These are phyloP conservation scores for Nothocercus nigrocapillus DNA, from an alignment of 2,113 vertebrate genomes.

Conservation along the genomic window DNA sequence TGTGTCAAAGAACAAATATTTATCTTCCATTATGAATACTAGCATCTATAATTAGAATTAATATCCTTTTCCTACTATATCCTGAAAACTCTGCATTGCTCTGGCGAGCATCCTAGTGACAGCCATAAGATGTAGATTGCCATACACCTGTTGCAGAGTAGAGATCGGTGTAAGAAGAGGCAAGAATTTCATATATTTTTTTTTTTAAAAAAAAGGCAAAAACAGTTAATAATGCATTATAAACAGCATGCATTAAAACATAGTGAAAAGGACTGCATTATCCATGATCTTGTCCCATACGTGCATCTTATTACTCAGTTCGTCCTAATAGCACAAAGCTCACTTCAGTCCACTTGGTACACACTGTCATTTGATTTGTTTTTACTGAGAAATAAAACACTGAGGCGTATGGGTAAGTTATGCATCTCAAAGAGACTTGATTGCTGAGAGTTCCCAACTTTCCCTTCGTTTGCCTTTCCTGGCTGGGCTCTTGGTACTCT, in stretches of 20 bases:
- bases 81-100: not conserved
- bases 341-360: not conserved
- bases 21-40: not conserved
- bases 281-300: not conserved
- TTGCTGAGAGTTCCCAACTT: not conserved
- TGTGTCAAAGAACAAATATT: not conserved
- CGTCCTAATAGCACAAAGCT: not conserved
- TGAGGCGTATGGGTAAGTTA: not conserved
- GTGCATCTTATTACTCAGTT: not conserved
- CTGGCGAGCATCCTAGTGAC: not conserved
- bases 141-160: not conserved
- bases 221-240: not conserved
- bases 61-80: not conserved
- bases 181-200: not conserved
- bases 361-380: not conserved
- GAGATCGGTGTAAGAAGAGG: not conserved
- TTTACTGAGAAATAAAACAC: not conserved
- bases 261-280: not conserved
- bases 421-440: not conserved
- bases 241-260: not conserved
- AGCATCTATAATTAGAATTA: not conserved
- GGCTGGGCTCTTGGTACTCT: not conserved
- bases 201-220: not conserved
- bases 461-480: not conserved
- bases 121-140: not conserved